These are phyloP conservation scores for Datnioides undecimradiatus DNA, from an alignment of 2,113 vertebrate species.

Conservation along the genomic window DNA sequence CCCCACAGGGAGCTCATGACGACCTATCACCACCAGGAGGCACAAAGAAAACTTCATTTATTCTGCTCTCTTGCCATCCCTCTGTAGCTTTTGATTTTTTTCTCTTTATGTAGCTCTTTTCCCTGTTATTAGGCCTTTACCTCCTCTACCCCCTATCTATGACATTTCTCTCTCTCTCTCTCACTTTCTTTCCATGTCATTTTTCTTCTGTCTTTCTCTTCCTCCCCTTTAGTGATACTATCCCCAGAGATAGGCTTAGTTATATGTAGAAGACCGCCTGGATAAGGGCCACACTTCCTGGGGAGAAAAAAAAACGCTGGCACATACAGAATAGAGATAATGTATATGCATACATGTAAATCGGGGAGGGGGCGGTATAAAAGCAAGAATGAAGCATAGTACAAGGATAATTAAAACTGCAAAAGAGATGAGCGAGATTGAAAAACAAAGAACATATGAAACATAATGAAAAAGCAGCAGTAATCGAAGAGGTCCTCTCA, in stretches of 20 bases:
- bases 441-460: slow-evolving; percentile 13
- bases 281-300: slow-evolving; percentile 45
- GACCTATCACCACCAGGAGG: slow-evolving; percentile 66
- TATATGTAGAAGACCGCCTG: slow-evolving; percentile 45
- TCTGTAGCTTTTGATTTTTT: slow-evolving; percentile 55
- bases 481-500: slow-evolving; percentile 22
- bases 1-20: slow-evolving; percentile 72
- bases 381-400: neutral
- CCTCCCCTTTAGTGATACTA: slow-evolving; percentile 38
- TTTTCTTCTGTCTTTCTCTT: slow-evolving; percentile 32
- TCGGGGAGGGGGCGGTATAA: neutral
- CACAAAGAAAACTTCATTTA: slow-evolving; percentile 65
- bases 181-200: neutral
- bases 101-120: slow-evolving; percentile 54
- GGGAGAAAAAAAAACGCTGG: slow-evolving; percentile 9
- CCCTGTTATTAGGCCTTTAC: slow-evolving; percentile 41
- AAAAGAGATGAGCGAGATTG: slow-evolving; percentile 10
- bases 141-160: slow-evolving; percentile 24
- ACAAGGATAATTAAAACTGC: slow-evolving; percentile 4
- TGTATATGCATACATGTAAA: neutral
- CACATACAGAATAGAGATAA: neutral
- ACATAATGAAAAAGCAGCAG: slow-evolving; percentile 33
- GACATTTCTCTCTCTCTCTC: slow-evolving; percentile 32
- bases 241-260: slow-evolving; percentile 40
- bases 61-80: slow-evolving; percentile 44